Conservation (phyloP, 2,113 vertebrate species). For the Psittacula cyanocephala region DNA sequence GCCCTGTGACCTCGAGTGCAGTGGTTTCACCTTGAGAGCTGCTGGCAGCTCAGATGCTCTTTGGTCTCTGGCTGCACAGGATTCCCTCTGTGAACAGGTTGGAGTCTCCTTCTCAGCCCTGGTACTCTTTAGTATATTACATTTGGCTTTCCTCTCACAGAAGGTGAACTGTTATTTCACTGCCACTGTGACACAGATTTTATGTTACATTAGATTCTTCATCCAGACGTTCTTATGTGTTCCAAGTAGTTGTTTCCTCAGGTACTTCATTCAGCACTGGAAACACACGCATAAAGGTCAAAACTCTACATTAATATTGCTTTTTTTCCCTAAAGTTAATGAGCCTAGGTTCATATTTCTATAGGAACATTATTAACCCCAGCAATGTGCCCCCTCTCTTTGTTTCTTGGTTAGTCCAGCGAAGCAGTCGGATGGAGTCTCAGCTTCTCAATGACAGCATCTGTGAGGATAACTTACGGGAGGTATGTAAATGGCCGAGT, state of each 20-base stretch:
- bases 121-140: not conserved
- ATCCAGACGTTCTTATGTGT: not conserved
- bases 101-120: not conserved
- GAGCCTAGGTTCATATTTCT: not conserved
- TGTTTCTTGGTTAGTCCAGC: constrained; percentile 73
- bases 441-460: constrained; percentile 78
- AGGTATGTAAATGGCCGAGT: constrained; percentile 71
- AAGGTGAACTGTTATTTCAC: not conserved
- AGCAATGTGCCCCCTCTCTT: not conserved
- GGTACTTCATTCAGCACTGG: not conserved
- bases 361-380: not conserved
- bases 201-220: not conserved
- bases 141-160: not conserved
- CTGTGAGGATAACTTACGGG: constrained; percentile 76
- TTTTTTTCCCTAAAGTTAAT: not conserved
- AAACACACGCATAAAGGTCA: not conserved
- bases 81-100: not conserved
- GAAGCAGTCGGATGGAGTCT: constrained; percentile 82
- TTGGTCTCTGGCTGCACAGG: not conserved
- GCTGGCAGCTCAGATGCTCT: not conserved
- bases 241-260: not conserved
- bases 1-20: not conserved
- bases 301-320: not conserved
- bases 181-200: not conserved
- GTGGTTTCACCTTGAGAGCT: not conserved